Evolutionary conservation across 2,797 vertebrate genomes (phyloP), one percentile per base, ranked within the genome.

Genomic region (Meda fulgida): DNA sequence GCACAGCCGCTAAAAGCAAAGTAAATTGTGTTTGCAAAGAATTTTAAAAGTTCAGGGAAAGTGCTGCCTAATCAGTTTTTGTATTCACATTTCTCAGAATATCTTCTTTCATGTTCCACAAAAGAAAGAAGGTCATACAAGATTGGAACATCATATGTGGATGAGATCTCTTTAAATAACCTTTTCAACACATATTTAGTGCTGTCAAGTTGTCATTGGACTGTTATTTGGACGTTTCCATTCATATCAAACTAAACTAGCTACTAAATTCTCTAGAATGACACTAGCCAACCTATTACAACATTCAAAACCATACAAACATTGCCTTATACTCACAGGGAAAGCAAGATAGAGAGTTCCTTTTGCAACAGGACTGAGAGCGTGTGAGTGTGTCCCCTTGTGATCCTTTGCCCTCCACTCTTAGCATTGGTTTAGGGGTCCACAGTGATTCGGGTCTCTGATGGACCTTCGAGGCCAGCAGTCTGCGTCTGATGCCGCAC

Each of bases 401-500:
- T 6, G 84, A 88, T 75, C 84, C 86, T 81, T 89, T 90, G 72
- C 46, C 21, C 19, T 90, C 26, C 1, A 87, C 92, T 90, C 93
- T 94, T 0, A 93, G 92, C 91, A 94, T 65, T 0, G 94, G 94
- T 94, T 96, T 97, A 90, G 96, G 94, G 46, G 94, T 96, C 97
- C 96, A 97, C 77, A 97, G 95, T 73, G 94, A 95, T 88, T 89
- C 93, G 48, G 92, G 93, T 0, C 93, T 96, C 92, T 95, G 96
- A 87, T 94, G 95, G 90, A 94, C 92, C 90, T 94, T 95, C 69
- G 93, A 92, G 85, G 93, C 91, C 0, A 95, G 94, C 1, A 96
- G 94, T 89, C 96, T 95, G 88, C 93, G 95, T 87, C 91, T 94
- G 79, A 96, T 89, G 89, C 91, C 93, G 67, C 93, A 88, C 0